A percentile compares a stretch with the other conserved stretches of the same genome.
Conservation (phyloP, 2,888 invertebrate species). For the Polyommatus iphigenia region DNA sequence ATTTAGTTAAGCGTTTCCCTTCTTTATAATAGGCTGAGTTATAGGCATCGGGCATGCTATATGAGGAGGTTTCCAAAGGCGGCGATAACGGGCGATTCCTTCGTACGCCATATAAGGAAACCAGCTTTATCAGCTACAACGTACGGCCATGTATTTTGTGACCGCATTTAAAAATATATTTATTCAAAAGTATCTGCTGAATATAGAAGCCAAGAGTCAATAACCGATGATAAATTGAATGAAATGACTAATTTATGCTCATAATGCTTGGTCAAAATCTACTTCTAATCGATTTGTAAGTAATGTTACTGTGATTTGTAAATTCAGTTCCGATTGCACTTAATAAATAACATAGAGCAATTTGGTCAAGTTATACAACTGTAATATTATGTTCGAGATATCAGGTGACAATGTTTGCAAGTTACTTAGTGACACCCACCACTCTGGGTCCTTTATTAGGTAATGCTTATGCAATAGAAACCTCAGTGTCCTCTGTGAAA, state of each 20-base stretch:
- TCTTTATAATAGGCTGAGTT: slow-evolving; percentile 42
- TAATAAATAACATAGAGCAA: not conserved
- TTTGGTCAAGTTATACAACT: slow-evolving; percentile 4
- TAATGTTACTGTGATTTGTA: not conserved
- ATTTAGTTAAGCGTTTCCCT: slow-evolving; percentile 38
- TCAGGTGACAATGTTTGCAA: slow-evolving; percentile 16
- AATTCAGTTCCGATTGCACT: not conserved
- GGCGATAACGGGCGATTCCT: slow-evolving; percentile 58
- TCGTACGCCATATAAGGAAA: slow-evolving; percentile 57
- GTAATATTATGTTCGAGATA: slow-evolving; percentile 14
- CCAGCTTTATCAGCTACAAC: slow-evolving; percentile 46
- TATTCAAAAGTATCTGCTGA: not conserved
- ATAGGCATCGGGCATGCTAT: slow-evolving; percentile 41
- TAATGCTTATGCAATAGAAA: slow-evolving; percentile 17
- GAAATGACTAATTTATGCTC: not conserved
- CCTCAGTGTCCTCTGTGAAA: not conserved
- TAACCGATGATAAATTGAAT: not conserved
- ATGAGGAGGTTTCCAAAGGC: slow-evolving; percentile 48
- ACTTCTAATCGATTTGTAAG: not conserved
- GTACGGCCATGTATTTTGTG: not conserved
- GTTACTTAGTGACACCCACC: slow-evolving; percentile 1
- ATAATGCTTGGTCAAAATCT: not conserved
- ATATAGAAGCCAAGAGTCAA: not conserved
- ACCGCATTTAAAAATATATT: slow-evolving; percentile 31
- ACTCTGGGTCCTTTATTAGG: not conserved